Evolutionary conservation across 2,797 vertebrate genomes (phyloP).

Genomic region (Enteromius viviparus): DNA sequence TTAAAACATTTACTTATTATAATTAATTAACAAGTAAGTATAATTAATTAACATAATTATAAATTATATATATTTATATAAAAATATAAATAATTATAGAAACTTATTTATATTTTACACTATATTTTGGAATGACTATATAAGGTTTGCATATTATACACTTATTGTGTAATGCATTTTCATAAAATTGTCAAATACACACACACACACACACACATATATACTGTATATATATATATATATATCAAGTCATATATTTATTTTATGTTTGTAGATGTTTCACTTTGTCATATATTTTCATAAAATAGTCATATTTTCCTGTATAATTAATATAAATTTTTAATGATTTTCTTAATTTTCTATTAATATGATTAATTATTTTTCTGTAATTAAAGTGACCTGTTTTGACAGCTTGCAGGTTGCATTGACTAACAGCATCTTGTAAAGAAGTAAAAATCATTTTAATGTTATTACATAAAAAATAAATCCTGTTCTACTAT

Average conservation of each 20-base stretch:
- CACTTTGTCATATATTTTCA: neutral
- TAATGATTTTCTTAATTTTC: too few relatives aligned
- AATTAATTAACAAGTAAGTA: too few relatives aligned
- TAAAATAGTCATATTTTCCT: neutral
- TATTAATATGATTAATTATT: too few relatives aligned
- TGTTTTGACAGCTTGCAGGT: neutral
- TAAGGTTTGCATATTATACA: too few relatives aligned
- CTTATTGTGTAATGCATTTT: too few relatives aligned
- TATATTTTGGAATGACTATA: neutral
- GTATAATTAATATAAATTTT: neutral
- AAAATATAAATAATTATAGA: too few relatives aligned
- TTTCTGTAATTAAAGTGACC: neutral
- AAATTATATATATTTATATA: too few relatives aligned
- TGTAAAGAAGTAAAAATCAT: neutral
- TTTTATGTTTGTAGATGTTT: neutral
- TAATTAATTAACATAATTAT: too few relatives aligned
- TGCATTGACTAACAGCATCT: neutral
- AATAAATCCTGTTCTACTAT: neutral
- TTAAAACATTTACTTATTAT: neutral
- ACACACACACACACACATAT: too few relatives aligned
- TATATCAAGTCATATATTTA: neutral
- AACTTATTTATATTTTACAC: too few relatives aligned
- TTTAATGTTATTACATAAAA: neutral
- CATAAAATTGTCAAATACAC: too few relatives aligned
- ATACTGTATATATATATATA: too few relatives aligned